Percentiles rank a stretch among this genome's conserved stretches.
phyloP scores from a whole-genome alignment of 2,888 invertebrate genomes.

The Hoplodrina blanda region DNA sequence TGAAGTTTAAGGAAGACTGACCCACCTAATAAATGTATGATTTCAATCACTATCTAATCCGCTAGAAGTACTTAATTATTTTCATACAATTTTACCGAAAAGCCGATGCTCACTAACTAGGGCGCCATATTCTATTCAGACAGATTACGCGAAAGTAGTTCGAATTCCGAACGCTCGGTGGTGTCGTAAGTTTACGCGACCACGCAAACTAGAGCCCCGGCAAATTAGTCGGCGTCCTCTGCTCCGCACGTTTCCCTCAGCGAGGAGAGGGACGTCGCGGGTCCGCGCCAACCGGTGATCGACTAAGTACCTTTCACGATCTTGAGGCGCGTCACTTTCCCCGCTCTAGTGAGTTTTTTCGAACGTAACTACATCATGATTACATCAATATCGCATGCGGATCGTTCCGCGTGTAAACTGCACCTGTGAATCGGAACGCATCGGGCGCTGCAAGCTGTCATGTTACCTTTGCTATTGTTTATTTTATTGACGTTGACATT shows the following conservation, averaged over 20 bases:
- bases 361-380: constrained; percentile 87
- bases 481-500: constrained; percentile 55
- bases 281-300: constrained; percentile 77
- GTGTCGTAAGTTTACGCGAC: constrained; percentile 86
- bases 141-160: constrained; percentile 90
- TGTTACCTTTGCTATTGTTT: constrained; percentile 61
- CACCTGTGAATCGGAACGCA: constrained; percentile 79
- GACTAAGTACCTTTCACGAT: constrained; percentile 89
- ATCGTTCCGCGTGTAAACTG: constrained; percentile 81
- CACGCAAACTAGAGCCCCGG: constrained; percentile 75
- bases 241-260: constrained; percentile 53
- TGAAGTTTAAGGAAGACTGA: too few relatives aligned
- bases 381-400: constrained; percentile 88
- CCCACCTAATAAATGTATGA: neutral
- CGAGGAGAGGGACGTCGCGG: constrained; percentile 72
- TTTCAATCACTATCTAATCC: neutral
- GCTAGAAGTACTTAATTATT: constrained; percentile 21
- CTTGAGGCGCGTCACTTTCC: constrained; percentile 89
- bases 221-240: constrained; percentile 72
- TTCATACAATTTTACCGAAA: constrained; percentile 54
- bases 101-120: constrained; percentile 73
- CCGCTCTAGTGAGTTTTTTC: constrained; percentile 88
- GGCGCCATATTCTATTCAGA: constrained; percentile 82
- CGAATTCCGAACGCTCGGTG: constrained; percentile 85
- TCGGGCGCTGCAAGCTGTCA: constrained; percentile 49